Conservation (phyloP, 2,888 invertebrate genomes). For the Heteromurus nitidus region DNA sequence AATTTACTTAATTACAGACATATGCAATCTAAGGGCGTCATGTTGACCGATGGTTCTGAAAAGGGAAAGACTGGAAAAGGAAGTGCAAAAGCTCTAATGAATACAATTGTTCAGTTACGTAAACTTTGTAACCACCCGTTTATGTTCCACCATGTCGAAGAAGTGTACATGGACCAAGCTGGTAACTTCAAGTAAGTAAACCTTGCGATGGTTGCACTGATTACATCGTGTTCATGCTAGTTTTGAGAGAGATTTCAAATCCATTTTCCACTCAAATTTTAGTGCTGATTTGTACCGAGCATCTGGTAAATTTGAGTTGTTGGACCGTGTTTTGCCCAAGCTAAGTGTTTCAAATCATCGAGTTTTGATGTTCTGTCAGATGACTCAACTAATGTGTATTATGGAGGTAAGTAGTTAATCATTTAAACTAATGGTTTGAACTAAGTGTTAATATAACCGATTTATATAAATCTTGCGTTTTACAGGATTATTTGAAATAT, state of each 20-base stretch:
- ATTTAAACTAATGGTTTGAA: neutral
- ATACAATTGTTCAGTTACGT: slow-evolving; percentile 97
- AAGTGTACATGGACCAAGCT: slow-evolving; percentile 92
- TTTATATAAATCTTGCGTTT: no score
- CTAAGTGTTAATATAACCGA: no score
- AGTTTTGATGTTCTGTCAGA: slow-evolving; percentile 98
- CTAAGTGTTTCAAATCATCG: slow-evolving; percentile 92
- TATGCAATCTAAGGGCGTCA: slow-evolving; percentile 97
- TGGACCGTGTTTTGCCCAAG: slow-evolving; percentile 97
- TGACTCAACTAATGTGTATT: slow-evolving; percentile 99
- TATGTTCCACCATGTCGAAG: slow-evolving; percentile 99
- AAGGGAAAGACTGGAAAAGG: slow-evolving; percentile 96
- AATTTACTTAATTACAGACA: slow-evolving; percentile 79
- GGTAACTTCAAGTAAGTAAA: slow-evolving; percentile 57
- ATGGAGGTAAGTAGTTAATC: slow-evolving; percentile 81
- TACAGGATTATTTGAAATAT: slow-evolving; percentile 93
- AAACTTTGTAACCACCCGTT: slow-evolving; percentile 99
- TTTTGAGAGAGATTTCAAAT: no score
- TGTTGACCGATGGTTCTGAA: slow-evolving; percentile 96
- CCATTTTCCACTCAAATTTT: slow-evolving; percentile 70
- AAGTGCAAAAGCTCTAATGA: slow-evolving; percentile 97
- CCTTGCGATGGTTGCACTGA: neutral
- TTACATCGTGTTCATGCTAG: no score
- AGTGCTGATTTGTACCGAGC: slow-evolving; percentile 94
- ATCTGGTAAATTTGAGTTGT: slow-evolving; percentile 97